Evolutionary conservation across 2,888 invertebrate species (phyloP), one percentile per base, ranked within the genome.

Genomic region (Chesias legatella): DNA sequence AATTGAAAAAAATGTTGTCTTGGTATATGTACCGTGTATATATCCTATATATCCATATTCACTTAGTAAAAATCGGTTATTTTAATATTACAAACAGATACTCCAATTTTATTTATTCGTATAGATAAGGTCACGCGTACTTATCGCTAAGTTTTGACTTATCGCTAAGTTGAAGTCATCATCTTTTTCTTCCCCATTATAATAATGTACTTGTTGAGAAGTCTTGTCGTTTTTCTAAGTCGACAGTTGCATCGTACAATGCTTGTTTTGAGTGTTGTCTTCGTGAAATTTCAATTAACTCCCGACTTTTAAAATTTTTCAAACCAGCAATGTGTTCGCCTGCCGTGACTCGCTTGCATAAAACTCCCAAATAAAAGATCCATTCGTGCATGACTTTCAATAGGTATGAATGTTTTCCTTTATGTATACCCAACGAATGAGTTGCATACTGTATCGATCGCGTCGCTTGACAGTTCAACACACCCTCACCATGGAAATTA

Each of bases 361-460:
- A 69, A 71, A 68, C 53, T 59, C 37, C 43, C 60, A 53, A 47
- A 64, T 60, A 72, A 70, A 68, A 64, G 67, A 61, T 53, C 51
- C 69, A 58, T 42, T 63, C 66, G 63, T 67, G 73, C 73, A 60
- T 71, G 63, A 66, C 67, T 48, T 53, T 56, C 48, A 63, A 48
- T 43, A 51, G 41, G 44, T 54, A 35, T 29, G 36, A 30, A 39
- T 58, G 53, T 47, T 37, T 30, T 38, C 23, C 29, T 38, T 29
- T 26, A 40, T 24, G 10, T 26, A 40, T 24, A 10, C n/a, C 29
- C 23, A 41, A 10, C 10, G n/a, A 41, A 26, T 17, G 13, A 3
- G 13, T 17, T 17, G 13, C 13, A 35, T 5, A 7, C 17, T 30
- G 13, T 39, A 49, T 53, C 63, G 65, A 63, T 59, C 49, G 53